Base-by-base conservation (phyloP, 2,797 vertebrate genomes). In the Ambastaia sidthimunki region DNA sequence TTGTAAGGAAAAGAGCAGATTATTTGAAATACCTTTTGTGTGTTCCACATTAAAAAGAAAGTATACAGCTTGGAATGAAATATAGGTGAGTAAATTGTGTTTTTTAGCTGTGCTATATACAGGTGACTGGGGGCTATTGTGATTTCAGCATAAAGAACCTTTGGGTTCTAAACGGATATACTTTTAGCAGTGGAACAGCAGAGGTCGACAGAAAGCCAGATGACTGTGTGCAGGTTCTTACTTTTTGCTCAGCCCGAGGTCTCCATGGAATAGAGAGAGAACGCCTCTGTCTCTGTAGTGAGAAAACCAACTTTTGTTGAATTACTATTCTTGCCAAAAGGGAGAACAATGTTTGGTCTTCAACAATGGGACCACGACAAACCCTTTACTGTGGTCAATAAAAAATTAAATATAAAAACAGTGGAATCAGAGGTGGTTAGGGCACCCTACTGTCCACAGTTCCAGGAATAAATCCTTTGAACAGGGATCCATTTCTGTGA, bases 211-310 rank as follows among this genome's bases (percentile, higher is more conserved):
- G 66, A 78, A 83, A 80, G 74, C 76, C 44, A 25, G 77, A 55
- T 18, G 69, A 48, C 15, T 12, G 31, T 66, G 73, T 68, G 23
- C 62, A 57, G 68, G 66, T 41, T 94, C 94, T 95, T 95, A 94
- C 92, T 63, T 89, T 92, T 84, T 87, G 87, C 78, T 81, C 25
- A 80, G 92, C 91, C 74, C 89, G 89, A 86, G 87, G 85, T 89
- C 90, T 90, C 88, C 82, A 82, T 50, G 88, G 91, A 81, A 91
- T 85, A 87, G 69, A n/a, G 83, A 89, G 13, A 80, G 85, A 79
- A 48, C 34, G 87, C 86, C 48, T 85, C 84, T 3, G 84, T 85
- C 68, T 93, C 92, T 93, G 94, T 93, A 92, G 91, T 89, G 87
- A 92, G 86, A 95, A 85, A 94, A 90, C 87, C 90, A 91, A 71